These are phyloP conservation scores for Trichomycterus rosablanca DNA, from an alignment of 2,113 vertebrate species.

Conservation along the genomic window DNA sequence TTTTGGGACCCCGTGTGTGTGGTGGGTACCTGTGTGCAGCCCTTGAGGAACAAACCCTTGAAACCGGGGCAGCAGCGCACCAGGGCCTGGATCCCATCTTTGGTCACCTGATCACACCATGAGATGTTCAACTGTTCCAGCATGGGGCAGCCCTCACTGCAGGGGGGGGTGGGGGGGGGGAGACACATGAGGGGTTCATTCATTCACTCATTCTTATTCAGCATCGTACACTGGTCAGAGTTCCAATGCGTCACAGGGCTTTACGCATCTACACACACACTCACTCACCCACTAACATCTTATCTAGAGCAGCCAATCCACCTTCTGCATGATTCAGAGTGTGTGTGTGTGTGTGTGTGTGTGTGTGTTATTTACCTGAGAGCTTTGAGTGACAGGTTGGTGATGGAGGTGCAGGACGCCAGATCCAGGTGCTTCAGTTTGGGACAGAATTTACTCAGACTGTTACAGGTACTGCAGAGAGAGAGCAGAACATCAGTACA, in stretches of 20 bases:
- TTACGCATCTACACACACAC: too few relatives aligned
- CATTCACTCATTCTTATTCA: too few relatives aligned
- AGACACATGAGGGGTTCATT: too few relatives aligned
- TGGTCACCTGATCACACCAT: conserved; percentile 98
- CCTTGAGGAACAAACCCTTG: conserved; percentile 89
- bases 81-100: conserved; percentile 94
- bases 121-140: conserved; percentile 97
- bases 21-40: conserved; percentile 90
- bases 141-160: conserved; percentile 92
- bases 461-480: conserved; percentile 84
- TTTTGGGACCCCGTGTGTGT: too few relatives aligned
- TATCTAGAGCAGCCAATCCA: too few relatives aligned
- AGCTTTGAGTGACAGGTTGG: conserved; percentile 96
- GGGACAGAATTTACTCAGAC: conserved; percentile 97
- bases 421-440: conserved; percentile 96
- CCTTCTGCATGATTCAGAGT: too few relatives aligned
- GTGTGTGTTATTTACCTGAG: conserved; percentile 89
- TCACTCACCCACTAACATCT: too few relatives aligned
- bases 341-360: too few relatives aligned
- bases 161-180: too few relatives aligned
- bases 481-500: too few relatives aligned
- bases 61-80: conserved; percentile 89
- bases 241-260: too few relatives aligned
- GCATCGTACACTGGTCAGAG: too few relatives aligned
- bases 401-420: conserved; percentile 96